Evolutionary conservation across 37 sponge, comb jelly and placozoan genomes (phyloP), one percentile per base, ranked within the genome.

Genomic region (Aplysina aerophoba): DNA sequence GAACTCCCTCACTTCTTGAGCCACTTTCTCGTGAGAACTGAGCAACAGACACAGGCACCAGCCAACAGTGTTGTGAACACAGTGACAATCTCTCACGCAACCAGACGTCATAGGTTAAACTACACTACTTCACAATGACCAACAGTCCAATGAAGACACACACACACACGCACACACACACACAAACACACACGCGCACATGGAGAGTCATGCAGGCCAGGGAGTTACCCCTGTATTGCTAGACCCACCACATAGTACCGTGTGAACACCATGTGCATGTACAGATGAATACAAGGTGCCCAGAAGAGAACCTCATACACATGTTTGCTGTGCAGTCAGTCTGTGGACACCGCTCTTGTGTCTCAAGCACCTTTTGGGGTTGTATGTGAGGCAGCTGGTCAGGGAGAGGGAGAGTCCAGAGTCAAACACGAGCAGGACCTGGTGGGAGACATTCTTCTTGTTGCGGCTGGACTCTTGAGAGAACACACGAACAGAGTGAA

Each of bases 1-100:
- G 25, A 75, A 75, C 25, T 75, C 78, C 53, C 16, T 75, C 21
- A 75, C 78, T 25, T 75, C 78, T 19, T 41, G 13, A 39, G 41
- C 78, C 25, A 75, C 78, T 16, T 75, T 41, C 78, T 75, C 78
- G 41, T 75, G 78, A 41, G 54, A 75, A 16, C 78, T 75, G 27
- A 27, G 17, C 15, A 15, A 57, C 59, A 57, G 17, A 57, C 59
- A 57, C 59, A 57, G 17, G 17, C 59, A 57, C 59, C n/a, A 22
- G 25, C 12, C 4, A 22, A 62, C 63, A 62, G 4, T 4, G 4
- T 4, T 5, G 11, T 25, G 2, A 22, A 27, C 71, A 69, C 33
- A 69, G 35, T n/a, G n/a, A n/a, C n/a, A n/a, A n/a, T n/a, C n/a
- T n/a, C n/a, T n/a, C n/a, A n/a, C n/a, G n/a, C n/a, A n/a, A n/a